Conservation (phyloP, 2,888 invertebrate genomes). For the Sminthurides aquaticus region DNA sequence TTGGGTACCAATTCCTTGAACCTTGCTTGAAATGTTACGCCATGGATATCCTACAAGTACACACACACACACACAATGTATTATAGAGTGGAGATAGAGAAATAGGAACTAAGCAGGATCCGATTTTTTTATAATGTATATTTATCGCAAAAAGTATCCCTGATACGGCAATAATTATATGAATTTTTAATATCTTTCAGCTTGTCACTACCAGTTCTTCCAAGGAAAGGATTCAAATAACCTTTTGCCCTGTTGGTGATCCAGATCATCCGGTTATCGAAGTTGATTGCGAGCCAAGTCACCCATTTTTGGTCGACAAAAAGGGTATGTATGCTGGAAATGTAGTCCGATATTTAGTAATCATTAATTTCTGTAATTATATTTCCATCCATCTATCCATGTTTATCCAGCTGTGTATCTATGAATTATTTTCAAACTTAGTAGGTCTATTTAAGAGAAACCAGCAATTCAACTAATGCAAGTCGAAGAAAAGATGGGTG, state of each 20-base stretch:
- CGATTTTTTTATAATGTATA: too few species aligned
- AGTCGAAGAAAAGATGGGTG: too few species aligned
- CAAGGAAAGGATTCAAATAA: constrained; percentile 42
- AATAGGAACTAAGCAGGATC: too few species aligned
- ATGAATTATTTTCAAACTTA: too few species aligned
- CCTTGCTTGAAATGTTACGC: too few species aligned
- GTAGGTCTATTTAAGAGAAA: too few species aligned
- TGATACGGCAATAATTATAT: too few species aligned
- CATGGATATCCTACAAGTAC: background rate
- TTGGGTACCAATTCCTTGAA: too few species aligned
- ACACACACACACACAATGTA: background rate
- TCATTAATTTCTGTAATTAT: background rate
- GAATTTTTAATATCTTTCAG: constrained; percentile 25
- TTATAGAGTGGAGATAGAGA: background rate
- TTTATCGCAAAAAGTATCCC: too few species aligned
- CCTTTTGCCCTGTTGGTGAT: constrained; percentile 43
- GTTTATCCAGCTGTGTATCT: too few species aligned
- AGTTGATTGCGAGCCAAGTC: constrained; percentile 42
- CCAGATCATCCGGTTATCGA: constrained; percentile 42
- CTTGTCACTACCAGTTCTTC: constrained; percentile 43
- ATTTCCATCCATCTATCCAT: too few species aligned
- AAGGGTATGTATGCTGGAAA: constrained; percentile 43
- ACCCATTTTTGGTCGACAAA: constrained; percentile 43
- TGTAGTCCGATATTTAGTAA: background rate
- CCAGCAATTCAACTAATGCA: too few species aligned